Conservation (phyloP, 2,888 invertebrate species). For the Callinectes sapidus region DNA sequence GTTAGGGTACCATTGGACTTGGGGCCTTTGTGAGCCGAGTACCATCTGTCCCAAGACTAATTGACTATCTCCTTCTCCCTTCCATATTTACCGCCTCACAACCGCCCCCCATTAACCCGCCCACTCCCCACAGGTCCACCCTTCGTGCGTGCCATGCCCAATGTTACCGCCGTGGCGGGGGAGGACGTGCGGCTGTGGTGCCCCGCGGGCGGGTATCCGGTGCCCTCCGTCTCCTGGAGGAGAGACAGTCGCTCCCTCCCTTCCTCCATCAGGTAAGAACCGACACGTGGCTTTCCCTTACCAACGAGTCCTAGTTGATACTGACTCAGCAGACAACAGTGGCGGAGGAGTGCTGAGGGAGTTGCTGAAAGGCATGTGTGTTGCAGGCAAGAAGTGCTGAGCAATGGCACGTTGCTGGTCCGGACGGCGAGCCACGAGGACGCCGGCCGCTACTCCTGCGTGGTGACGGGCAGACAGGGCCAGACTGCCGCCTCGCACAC, state of each 20-base stretch:
- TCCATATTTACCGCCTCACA: not conserved
- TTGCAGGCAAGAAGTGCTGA: constrained; percentile 56
- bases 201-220: constrained; percentile 74
- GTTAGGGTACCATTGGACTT: no score
- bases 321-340: not conserved
- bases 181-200: constrained; percentile 73
- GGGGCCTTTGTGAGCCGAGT: no score
- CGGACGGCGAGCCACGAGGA: constrained; percentile 45
- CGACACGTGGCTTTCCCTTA: not conserved
- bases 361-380: not conserved
- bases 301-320: not conserved
- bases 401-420: constrained; percentile 49
- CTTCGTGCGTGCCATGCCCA: constrained; percentile 72
- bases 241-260: constrained; percentile 66
- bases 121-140: constrained; percentile 51
- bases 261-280: constrained; percentile 58
- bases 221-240: constrained; percentile 73
- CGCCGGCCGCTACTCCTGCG: constrained; percentile 55
- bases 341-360: not conserved
- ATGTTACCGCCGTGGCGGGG: constrained; percentile 73
- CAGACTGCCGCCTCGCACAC: constrained; percentile 61
- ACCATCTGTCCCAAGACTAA: no score
- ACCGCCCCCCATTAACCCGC: not conserved
- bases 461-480: constrained; percentile 55
- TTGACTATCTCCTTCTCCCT: no score